phyloP scores from a whole-genome alignment of 2,113 vertebrate genomes.

The Ceratotherium simum region DNA sequence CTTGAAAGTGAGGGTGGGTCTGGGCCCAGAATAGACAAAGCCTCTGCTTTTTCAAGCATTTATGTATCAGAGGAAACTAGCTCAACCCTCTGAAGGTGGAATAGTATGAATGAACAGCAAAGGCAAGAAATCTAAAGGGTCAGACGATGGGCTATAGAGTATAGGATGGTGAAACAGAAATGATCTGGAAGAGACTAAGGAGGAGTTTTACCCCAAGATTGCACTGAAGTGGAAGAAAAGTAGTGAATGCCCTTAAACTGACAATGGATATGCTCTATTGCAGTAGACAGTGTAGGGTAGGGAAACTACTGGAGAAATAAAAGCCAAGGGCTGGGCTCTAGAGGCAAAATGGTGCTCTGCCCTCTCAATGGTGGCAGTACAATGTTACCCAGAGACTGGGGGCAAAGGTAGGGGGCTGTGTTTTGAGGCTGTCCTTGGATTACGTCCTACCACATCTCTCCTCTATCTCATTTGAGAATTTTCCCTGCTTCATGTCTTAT shows the following conservation, averaged over 20 bases:
- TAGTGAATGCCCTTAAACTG: neutral
- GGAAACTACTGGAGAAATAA: neutral
- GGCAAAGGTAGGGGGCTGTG: neutral
- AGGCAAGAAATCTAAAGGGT: neutral
- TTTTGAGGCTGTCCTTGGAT: neutral
- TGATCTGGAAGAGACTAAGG: neutral
- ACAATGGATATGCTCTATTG: neutral
- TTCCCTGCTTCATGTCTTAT: constrained; percentile 23
- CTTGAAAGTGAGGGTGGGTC: neutral
- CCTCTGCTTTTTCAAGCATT: neutral
- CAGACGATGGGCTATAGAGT: neutral
- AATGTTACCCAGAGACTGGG: neutral
- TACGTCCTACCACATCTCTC: neutral
- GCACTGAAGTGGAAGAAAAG: neutral
- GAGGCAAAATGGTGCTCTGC: neutral
- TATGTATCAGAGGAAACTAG: neutral
- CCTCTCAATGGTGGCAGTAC: neutral
- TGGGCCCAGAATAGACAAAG: neutral
- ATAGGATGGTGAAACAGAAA: neutral
- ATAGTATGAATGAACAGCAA: neutral
- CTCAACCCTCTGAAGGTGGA: neutral
- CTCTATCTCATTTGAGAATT: neutral
- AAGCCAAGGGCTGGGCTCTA: neutral
- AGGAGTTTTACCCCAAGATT: neutral
- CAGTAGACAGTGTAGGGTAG: neutral